Evolutionary conservation across 2,113 vertebrate species (phyloP).

Genomic region (Morone saxatilis): DNA sequence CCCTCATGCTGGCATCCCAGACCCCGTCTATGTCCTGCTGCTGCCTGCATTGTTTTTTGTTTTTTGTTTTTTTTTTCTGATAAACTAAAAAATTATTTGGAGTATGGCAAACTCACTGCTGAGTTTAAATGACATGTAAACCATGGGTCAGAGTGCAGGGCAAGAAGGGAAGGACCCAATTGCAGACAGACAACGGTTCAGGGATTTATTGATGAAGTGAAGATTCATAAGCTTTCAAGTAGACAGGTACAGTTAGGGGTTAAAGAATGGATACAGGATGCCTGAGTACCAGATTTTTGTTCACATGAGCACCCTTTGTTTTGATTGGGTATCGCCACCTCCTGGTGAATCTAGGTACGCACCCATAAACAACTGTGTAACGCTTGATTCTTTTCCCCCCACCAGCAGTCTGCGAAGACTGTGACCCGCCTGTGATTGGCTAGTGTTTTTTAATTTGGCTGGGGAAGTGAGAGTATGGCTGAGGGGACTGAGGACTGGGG

Average conservation of each 20-base stretch:
- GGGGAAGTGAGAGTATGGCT: too few relatives aligned
- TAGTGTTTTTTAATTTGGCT: too few relatives aligned
- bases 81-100: neutral
- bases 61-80: neutral
- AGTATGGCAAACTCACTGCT: neutral
- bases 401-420: too few relatives aligned
- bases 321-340: too few relatives aligned
- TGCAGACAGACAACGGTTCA: neutral
- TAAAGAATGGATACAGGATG: neutral
- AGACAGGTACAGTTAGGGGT: neutral
- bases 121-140: neutral
- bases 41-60: neutral
- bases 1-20: constrained; percentile 78
- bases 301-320: too few relatives aligned
- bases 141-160: too few relatives aligned
- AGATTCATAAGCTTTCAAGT: neutral
- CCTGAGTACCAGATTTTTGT: neutral
- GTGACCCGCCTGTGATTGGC: too few relatives aligned
- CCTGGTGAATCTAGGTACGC: too few relatives aligned
- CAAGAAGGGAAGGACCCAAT: neutral
- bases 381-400: too few relatives aligned
- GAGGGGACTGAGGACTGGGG: too few relatives aligned
- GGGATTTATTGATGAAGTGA: neutral
- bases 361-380: too few relatives aligned
- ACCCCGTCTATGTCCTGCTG: neutral